These are phyloP conservation scores for Pteromalus puparum DNA, from an alignment of 1,140 invertebrate species.

Conservation along the genomic window DNA sequence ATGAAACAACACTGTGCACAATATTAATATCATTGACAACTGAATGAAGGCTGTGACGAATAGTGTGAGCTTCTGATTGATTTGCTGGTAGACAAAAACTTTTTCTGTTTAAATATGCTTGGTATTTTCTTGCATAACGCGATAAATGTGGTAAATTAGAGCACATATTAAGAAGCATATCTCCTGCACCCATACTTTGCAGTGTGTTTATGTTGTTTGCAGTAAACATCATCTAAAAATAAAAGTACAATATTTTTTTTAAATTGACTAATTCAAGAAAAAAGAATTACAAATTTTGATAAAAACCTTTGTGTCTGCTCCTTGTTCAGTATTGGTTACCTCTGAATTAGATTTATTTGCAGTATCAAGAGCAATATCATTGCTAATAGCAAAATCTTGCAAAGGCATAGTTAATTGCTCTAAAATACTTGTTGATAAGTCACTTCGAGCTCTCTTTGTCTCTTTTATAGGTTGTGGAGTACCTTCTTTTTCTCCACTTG, in stretches of 20 bases:
- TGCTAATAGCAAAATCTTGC: slow-evolving; percentile 71
- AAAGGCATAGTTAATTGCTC: slow-evolving; percentile 82
- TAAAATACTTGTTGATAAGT: slow-evolving; percentile 80
- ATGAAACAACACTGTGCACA: slow-evolving; percentile 86
- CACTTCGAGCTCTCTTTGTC: slow-evolving; percentile 77
- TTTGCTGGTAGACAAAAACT: slow-evolving; percentile 81
- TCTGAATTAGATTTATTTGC: slow-evolving; percentile 63
- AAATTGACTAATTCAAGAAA: background rate
- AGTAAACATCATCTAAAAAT: slow-evolving; percentile 73
- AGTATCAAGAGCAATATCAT: slow-evolving; percentile 60
- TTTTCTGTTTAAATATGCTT: slow-evolving; percentile 82
- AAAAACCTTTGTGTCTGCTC: slow-evolving; percentile 67
- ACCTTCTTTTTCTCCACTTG: slow-evolving; percentile 76
- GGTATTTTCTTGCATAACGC: slow-evolving; percentile 83
- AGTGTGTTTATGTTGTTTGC: slow-evolving; percentile 77
- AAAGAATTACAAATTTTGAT: background rate
- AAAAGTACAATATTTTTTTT: slow-evolving; percentile 41
- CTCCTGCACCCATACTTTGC: slow-evolving; percentile 85
- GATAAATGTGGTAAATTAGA: slow-evolving; percentile 84
- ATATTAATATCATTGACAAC: slow-evolving; percentile 90
- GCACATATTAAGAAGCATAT: slow-evolving; percentile 87
- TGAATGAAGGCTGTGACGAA: slow-evolving; percentile 84
- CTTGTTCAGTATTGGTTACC: slow-evolving; percentile 57
- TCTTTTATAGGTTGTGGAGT: slow-evolving; percentile 75
- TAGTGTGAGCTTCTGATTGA: slow-evolving; percentile 84